Base-by-base conservation (phyloP, 2,888 invertebrate genomes). In the Eupithecia inturbata region DNA sequence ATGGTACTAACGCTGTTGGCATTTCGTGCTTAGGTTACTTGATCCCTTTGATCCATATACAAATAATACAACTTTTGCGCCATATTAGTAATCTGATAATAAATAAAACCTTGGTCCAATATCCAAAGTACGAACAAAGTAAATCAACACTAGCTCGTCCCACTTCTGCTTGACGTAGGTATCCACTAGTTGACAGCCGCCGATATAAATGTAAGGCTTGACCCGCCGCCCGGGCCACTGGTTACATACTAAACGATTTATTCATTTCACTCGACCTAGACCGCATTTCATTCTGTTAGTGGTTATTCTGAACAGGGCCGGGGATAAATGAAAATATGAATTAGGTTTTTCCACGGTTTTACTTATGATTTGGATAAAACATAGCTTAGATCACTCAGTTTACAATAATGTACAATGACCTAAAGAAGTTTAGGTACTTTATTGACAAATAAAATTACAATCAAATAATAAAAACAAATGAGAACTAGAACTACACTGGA, bases 181-280 rank as follows among this genome's bases (percentile, higher is more conserved):
- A 28, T 16, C 60, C 60, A 28, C 60, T 60, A 62, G 62, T 31
- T 62, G 62, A 62, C 62, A 62, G 62, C 62, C 31, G 62, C 62
- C 28, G 16, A 19, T 62, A 62, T 31, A 62, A 19, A 62, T 19
- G 62, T 31, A 31, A 28, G 62, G 31, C 62, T 28, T 62, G 62
- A 16, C 28, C 31, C 28, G 19, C 31, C 31, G 62, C 19, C 62
- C 62, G 19, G 9, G 0, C 62, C 62, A 62, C 62, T 62, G 31
- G 62, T 31, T 62, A 62, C 62, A 62, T 62, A 62, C 62, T 64
- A 64, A 64, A 64, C 22, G 64, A 36, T 36, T 22, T 64, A 22
- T 57, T 57, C 22, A 57, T 36, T 39, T 39, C 64, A 36, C 22
- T 64, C 64, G n/a, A 64, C 31, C 36, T 22, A 28, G 2, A 62